phyloP scores from a whole-genome alignment of 2,113 vertebrate genomes.

The Trochalopteron elliotii region DNA sequence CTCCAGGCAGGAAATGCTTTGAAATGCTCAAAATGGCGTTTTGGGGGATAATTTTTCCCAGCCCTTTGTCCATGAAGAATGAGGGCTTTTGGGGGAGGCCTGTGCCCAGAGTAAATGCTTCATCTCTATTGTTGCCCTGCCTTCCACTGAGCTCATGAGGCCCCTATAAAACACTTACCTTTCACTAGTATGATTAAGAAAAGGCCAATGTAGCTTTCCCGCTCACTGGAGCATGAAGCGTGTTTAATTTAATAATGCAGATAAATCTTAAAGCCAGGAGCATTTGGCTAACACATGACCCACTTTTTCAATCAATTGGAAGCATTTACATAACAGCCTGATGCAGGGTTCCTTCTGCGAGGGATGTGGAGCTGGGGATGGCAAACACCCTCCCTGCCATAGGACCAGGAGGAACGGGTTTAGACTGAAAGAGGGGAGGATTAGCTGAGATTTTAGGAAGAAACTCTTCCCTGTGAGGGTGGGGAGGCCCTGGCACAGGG shows the following conservation, averaged over 20 bases:
- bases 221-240: conserved; percentile 85
- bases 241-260: conserved; percentile 92
- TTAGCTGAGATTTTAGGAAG: background rate
- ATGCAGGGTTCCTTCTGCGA: conserved; percentile 23
- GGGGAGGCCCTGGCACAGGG: background rate
- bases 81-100: background rate
- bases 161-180: conserved; percentile 54
- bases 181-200: conserved; percentile 63
- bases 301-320: conserved; percentile 87
- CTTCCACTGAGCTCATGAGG: background rate
- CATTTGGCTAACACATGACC: conserved; percentile 87
- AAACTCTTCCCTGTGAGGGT: background rate
- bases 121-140: background rate
- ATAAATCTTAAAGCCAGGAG: conserved; percentile 86
- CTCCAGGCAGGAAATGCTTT: background rate
- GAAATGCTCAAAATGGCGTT: background rate
- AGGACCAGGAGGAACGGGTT: background rate
- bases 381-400: background rate
- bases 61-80: conserved; percentile 25
- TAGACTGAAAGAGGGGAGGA: background rate
- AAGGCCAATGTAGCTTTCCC: conserved; percentile 77
- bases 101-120: background rate
- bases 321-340: conserved; percentile 73
- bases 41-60: background rate
- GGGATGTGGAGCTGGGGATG: background rate